These are phyloP conservation scores for Corythucha ciliata DNA, from an alignment of 2,888 invertebrate species.

Conservation along the genomic window DNA sequence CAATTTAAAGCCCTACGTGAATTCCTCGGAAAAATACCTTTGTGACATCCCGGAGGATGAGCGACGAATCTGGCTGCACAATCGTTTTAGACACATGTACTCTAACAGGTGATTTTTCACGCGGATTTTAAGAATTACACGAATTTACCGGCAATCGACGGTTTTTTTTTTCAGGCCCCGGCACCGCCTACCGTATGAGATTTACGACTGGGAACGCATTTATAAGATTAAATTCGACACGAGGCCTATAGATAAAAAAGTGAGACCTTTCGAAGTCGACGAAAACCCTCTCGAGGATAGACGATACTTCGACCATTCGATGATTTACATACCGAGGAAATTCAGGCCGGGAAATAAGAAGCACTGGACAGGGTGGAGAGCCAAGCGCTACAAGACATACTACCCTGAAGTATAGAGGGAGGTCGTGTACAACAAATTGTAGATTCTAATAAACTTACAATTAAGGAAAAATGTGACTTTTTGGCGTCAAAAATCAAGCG, in stretches of 20 bases:
- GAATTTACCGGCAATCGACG: not conserved
- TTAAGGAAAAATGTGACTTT: no score
- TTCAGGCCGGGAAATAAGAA: constrained; percentile 54
- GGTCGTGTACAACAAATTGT: no score
- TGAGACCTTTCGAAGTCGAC: constrained; percentile 60
- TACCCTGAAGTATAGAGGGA: no score
- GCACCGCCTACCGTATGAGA: constrained; percentile 50
- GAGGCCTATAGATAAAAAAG: constrained; percentile 56
- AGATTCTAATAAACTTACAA: no score
- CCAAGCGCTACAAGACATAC: constrained; percentile 46
- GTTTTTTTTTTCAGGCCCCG: constrained; percentile 28
- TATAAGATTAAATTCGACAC: constrained; percentile 65
- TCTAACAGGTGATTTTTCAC: constrained; percentile 51
- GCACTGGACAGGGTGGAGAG: constrained; percentile 44
- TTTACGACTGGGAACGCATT: constrained; percentile 72
- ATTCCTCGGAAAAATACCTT: constrained; percentile 48
- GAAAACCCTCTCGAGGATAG: constrained; percentile 51
- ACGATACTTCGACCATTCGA: constrained; percentile 55
- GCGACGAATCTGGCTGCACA: constrained; percentile 59
- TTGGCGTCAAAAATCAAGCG: no score
- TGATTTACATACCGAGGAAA: constrained; percentile 59
- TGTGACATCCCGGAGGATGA: constrained; percentile 58
- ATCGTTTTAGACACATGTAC: constrained; percentile 56
- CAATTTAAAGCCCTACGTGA: constrained; percentile 65
- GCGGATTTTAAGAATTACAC: constrained; percentile 39